Evolutionary conservation across 2,888 invertebrate genomes (phyloP).

Genomic region (Caenorhabditis panamensis): DNA sequence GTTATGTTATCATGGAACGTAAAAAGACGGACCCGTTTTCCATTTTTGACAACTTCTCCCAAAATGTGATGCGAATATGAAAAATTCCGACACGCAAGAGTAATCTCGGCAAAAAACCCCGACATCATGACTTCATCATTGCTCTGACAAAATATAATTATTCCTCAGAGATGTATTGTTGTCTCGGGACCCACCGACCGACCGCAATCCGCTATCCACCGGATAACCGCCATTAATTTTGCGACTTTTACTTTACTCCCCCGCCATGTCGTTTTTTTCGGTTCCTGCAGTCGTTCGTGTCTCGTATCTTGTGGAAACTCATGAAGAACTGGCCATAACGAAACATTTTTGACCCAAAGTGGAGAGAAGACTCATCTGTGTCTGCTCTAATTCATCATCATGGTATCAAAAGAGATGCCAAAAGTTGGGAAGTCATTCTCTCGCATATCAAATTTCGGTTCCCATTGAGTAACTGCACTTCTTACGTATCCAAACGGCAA

Average conservation of each 20-base stretch:
- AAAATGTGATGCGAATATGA: conserved; percentile 10
- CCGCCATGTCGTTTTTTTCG: background rate
- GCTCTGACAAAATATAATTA: conserved; percentile 29
- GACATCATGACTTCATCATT: conserved; percentile 22
- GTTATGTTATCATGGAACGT: background rate
- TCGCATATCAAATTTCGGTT: conserved; percentile 62
- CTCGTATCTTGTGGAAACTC: background rate
- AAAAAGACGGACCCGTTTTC: background rate
- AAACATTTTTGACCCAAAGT: background rate
- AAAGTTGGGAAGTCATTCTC: conserved; percentile 56
- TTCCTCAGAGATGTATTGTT: conserved; percentile 24
- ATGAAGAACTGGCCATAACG: background rate
- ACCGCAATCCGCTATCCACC: conserved; percentile 1
- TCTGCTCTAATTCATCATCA: conserved; percentile 34
- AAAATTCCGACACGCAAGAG: conserved; percentile 49
- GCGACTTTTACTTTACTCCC: conserved; percentile 23
- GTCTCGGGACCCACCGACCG: conserved; percentile 14
- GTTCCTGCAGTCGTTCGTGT: background rate
- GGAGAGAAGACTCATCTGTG: background rate
- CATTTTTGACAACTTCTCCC: background rate
- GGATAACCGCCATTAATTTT: conserved; percentile 45
- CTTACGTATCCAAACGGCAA: conserved; percentile 37
- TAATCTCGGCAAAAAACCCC: conserved; percentile 22
- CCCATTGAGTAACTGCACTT: conserved; percentile 45
- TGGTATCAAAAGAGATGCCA: conserved; percentile 33